Evolutionary conservation across 2,888 invertebrate genomes (phyloP).

Genomic region (Blera fallax): DNA sequence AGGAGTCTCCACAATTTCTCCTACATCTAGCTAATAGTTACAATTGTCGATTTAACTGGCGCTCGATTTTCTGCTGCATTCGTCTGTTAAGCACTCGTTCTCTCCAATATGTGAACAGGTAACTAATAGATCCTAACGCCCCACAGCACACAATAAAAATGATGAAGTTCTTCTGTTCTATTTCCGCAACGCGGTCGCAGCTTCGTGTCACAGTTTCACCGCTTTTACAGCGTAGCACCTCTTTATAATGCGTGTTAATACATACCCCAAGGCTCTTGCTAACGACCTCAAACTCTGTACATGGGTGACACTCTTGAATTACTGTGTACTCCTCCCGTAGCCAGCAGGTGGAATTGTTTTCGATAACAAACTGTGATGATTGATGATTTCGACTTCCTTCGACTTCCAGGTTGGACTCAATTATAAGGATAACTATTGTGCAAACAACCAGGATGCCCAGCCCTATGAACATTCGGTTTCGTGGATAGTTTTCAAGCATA

Average conservation of each 20-base stretch:
- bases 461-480: slow-evolving; percentile 91
- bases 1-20: neutral
- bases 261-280: slow-evolving; percentile 92
- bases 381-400: slow-evolving; percentile 57
- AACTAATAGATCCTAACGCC: slow-evolving; percentile 77
- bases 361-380: slow-evolving; percentile 84
- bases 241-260: slow-evolving; percentile 91
- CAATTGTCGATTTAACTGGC: slow-evolving; percentile 78
- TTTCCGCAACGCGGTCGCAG: slow-evolving; percentile 92
- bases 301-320: slow-evolving; percentile 91
- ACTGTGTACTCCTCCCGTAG: slow-evolving; percentile 87
- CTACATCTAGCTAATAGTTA: slow-evolving; percentile 73
- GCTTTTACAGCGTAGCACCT: slow-evolving; percentile 90
- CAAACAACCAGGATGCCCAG: slow-evolving; percentile 89
- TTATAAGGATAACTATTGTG: slow-evolving; percentile 90
- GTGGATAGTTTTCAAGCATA: slow-evolving; percentile 93
- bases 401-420: slow-evolving; percentile 86
- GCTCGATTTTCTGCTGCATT: slow-evolving; percentile 78
- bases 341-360: slow-evolving; percentile 91
- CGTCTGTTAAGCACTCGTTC: slow-evolving; percentile 78
- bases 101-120: slow-evolving; percentile 78
- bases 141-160: slow-evolving; percentile 79
- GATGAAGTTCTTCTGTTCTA: slow-evolving; percentile 90
- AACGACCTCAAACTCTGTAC: slow-evolving; percentile 91
- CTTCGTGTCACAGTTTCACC: slow-evolving; percentile 92